Evolutionary conservation across 2,113 vertebrate species (phyloP), one percentile per base, ranked within the genome.

Genomic region (Sisor rabdophorus): DNA sequence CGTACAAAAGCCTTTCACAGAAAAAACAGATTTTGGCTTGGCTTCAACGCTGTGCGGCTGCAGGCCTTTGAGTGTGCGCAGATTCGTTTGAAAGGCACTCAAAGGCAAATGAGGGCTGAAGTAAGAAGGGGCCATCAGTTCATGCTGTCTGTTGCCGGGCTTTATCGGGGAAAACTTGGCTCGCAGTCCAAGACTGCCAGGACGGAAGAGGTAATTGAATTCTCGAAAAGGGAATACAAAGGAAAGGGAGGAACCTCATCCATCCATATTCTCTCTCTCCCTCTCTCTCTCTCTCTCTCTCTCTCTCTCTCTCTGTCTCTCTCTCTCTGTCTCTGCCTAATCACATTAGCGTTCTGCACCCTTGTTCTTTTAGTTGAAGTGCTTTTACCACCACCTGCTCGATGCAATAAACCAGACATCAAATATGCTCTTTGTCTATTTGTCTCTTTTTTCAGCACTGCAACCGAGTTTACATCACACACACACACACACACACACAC

Each of bases 381-480:
- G 59, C 58, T 82, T 79, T 80, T 64, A 77, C 78, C 81, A 71
- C 55, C 81, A 82, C 81, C 78, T 80, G 81, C 81, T 80, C 75
- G 60, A 77, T 65, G 81, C 64, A 77, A 77, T 80, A 82, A 80
- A 77, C 36, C 61, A 76, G 69, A 76, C 81, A 53, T 73, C 77
- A 73, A 40, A 63, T 71, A 50, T 55, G 32, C 64, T 61, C 80
- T 77, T 73, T 40, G 22, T 76, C 67, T 72, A 56, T 61, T 63
- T 40, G 32, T 64, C 61, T 64, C 20, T 17, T 11, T 80, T 75
- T 76, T 73, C 53, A 58, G 30, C 67, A 52, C 54, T 59, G 20
- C 26, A 60, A 24, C 69, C 72, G 59, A 50, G 24, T 75, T 79
- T 74, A 65, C 16, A 71, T 75, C 69, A 24, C 73, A 59, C 30